A percentile compares a stretch with the other conserved stretches of the same genome.
These are phyloP conservation scores for Congeria kusceri DNA, from an alignment of 2,888 invertebrate genomes.

Conservation along the genomic window DNA sequence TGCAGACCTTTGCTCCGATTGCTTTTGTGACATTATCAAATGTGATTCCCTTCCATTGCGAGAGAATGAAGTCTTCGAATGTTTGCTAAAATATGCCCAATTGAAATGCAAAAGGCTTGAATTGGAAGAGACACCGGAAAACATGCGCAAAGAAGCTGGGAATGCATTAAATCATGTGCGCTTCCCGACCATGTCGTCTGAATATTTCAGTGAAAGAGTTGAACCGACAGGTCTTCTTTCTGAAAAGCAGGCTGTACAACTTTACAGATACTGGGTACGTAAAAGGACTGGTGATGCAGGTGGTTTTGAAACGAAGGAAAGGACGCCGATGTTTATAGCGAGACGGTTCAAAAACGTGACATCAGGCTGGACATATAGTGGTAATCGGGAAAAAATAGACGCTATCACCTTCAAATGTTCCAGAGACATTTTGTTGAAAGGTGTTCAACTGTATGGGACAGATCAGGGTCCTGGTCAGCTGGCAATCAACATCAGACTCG, in stretches of 20 bases:
- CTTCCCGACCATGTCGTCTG: conserved; percentile 54
- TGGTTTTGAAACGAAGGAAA: conserved; percentile 24
- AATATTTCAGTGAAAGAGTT: conserved; percentile 53
- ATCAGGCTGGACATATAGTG: conserved; percentile 22
- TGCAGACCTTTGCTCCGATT: conserved; percentile 50
- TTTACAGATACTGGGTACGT: conserved; percentile 31
- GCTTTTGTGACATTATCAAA: conserved; percentile 49
- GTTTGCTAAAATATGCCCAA: conserved; percentile 55
- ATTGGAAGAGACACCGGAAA: conserved; percentile 46
- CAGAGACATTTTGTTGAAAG: conserved; percentile 33
- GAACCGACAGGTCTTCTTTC: conserved; percentile 54
- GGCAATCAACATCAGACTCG: conserved; percentile 9
- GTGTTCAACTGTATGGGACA: conserved; percentile 39
- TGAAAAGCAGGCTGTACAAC: conserved; percentile 80
- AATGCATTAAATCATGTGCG: conserved; percentile 56
- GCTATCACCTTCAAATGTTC: conserved; percentile 26
- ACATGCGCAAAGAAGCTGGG: conserved; percentile 45
- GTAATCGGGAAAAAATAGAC: conserved; percentile 32
- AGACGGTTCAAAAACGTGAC: conserved; percentile 23
- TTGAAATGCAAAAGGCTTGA: conserved; percentile 52
- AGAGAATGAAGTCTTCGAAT: conserved; percentile 63
- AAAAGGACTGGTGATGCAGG: background rate
- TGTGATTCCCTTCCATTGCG: conserved; percentile 50
- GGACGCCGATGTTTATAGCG: conserved; percentile 9
- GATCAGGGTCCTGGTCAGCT: conserved; percentile 18